Evolutionary conservation across 2,797 vertebrate genomes (phyloP).

Genomic region (Gymnopithys bicolor): DNA sequence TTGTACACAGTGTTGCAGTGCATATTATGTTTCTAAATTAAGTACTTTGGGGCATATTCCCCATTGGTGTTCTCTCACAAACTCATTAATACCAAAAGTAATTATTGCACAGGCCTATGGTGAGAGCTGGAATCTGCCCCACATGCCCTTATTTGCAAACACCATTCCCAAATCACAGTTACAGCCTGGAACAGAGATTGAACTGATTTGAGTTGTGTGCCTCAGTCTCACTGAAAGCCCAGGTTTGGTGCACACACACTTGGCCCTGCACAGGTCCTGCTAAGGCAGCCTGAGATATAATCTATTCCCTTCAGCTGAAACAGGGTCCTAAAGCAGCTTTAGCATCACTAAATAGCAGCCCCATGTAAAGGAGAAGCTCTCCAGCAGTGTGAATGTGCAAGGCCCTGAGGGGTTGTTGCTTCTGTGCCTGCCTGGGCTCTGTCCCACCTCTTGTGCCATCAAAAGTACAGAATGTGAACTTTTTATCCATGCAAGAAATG

Average conservation of each 20-base stretch:
- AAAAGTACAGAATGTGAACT: neutral
- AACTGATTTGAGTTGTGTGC: rapidly evolving
- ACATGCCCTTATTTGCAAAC: rapidly evolving
- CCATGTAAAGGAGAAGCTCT: rapidly evolving
- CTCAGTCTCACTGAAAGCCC: neutral
- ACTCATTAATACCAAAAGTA: neutral
- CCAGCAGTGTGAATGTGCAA: rapidly evolving
- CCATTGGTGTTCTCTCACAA: neutral
- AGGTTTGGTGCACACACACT: rapidly evolving
- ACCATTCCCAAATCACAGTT: neutral
- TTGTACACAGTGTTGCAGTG: neutral
- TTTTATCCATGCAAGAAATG: rapidly evolving
- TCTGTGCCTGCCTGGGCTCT: rapidly evolving
- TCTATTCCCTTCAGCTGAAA: neutral
- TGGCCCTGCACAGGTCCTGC: rapidly evolving
- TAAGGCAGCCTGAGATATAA: neutral
- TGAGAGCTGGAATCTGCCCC: neutral
- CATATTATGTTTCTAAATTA: neutral
- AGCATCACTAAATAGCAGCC: neutral
- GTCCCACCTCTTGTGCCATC: too few relatives aligned
- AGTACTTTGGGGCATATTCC: neutral
- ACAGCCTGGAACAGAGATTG: neutral
- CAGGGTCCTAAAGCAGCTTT: neutral
- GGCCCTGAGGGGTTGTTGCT: rapidly evolving
- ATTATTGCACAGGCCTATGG: neutral